Evolutionary conservation across 2,113 vertebrate species (phyloP), one percentile per base, ranked within the genome.

Genomic region (Equus quagga): DNA sequence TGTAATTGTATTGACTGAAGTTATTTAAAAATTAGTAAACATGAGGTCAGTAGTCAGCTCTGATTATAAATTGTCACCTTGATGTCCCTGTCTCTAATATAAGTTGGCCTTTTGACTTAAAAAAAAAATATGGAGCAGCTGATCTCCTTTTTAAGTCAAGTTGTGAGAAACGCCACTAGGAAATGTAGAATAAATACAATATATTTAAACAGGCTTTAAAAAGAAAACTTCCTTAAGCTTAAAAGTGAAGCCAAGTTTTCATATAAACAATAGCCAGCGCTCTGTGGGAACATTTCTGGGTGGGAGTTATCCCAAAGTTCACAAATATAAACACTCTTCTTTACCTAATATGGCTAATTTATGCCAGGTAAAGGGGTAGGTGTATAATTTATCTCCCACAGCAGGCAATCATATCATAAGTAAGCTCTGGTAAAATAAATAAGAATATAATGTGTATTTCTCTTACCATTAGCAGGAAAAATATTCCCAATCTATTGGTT

Each of bases 21-120:
- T n/a, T 76, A 82, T 73, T 82, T 87, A 62, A 85, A 82, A 81
- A 80, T 54, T 65, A 60, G 19, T 72, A 91, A 91, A 73, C 18
- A 11, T 62, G 51, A 91, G 41, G 67, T 60, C 41, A 75, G 1
- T 75, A n/a, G n/a, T 96, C 51, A 44, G 24, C 10, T 60, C 44
- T 94, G 67, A 91, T 51, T 94, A 56, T 18, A 86, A 11, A 46
- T 18, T 75, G 41, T 41, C 31, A 70, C 26, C 60, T 86, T 15
- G 15, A 81, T 94, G 24, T 46, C 23, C 81, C 65, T 80, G 36
- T n/a, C 49, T 91, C 36, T 70, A 75, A 85, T 8, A 28, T 23
- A 78, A 93, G 54, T 54, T 69, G 41, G 19, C 3, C 21, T 56
- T 51, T 56, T 51, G 51, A 18, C 49, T 17, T 76, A 83, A 36